These are phyloP conservation scores for Eristalinus aeneus DNA, from an alignment of 2,888 invertebrate species.

Conservation along the genomic window DNA sequence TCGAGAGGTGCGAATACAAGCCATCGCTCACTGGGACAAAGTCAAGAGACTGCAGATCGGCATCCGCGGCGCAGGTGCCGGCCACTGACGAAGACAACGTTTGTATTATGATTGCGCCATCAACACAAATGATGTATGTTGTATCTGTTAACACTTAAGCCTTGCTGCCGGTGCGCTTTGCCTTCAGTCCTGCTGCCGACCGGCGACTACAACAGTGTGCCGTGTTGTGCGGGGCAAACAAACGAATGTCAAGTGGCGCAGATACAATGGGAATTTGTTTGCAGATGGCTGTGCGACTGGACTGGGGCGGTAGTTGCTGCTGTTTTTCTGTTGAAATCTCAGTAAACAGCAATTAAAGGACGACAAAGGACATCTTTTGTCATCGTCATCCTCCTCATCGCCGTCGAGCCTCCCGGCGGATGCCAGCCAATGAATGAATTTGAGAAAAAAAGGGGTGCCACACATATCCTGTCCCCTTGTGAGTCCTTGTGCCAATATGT, in stretches of 20 bases:
- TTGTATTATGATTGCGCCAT: slow-evolving; percentile 65
- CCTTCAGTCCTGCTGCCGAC: slow-evolving; percentile 47
- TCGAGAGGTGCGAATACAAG: slow-evolving; percentile 55
- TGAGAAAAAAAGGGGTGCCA: slow-evolving; percentile 50
- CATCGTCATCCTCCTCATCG: slow-evolving; percentile 6
- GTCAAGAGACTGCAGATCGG: slow-evolving; percentile 37
- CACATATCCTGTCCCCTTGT: slow-evolving; percentile 10
- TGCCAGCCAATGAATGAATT: slow-evolving; percentile 54
- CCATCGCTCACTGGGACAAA: slow-evolving; percentile 58
- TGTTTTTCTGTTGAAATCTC: slow-evolving; percentile 52
- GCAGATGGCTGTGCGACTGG: slow-evolving; percentile 36
- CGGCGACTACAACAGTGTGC: slow-evolving; percentile 7
- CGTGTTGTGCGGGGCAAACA: slow-evolving; percentile 47
- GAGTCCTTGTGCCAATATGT: neutral
- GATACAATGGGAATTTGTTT: slow-evolving; percentile 68
- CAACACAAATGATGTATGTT: slow-evolving; percentile 69
- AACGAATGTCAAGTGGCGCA: slow-evolving; percentile 69
- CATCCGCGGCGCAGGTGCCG: slow-evolving; percentile 32
- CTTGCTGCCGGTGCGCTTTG: slow-evolving; percentile 51
- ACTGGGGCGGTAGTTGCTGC: slow-evolving; percentile 23
- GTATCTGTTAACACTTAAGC: slow-evolving; percentile 68
- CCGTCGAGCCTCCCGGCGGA: slow-evolving; percentile 2
- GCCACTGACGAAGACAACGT: slow-evolving; percentile 13
- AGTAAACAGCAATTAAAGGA: slow-evolving; percentile 70
- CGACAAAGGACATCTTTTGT: slow-evolving; percentile 65